Conservation (phyloP, 2,888 invertebrate genomes). For the Cantharis flavilabris region DNA sequence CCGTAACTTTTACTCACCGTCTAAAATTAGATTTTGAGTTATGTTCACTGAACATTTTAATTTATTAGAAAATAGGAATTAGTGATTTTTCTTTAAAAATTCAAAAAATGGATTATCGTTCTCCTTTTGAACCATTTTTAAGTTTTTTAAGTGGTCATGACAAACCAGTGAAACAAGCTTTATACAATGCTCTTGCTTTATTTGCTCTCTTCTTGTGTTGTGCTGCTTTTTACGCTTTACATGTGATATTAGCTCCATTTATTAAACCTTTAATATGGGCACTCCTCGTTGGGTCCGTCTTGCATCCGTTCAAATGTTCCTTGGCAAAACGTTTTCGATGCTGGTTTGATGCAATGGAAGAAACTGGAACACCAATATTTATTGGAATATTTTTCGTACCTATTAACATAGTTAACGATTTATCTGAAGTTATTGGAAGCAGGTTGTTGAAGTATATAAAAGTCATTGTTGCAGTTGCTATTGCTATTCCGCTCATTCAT, state of each 20-base stretch:
- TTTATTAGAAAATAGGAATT: background rate
- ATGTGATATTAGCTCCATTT: conserved; percentile 87
- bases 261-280: conserved; percentile 96
- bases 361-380: conserved; percentile 68
- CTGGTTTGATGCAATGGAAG: conserved; percentile 77
- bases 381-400: conserved; percentile 68
- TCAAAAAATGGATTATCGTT: conserved; percentile 52
- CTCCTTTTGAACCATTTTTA: conserved; percentile 72
- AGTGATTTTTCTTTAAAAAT: background rate
- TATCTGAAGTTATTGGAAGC: conserved; percentile 75
- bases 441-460: conserved; percentile 72
- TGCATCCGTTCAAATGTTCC: conserved; percentile 92
- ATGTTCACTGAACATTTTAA: background rate
- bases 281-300: conserved; percentile 90
- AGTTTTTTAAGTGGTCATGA: conserved; percentile 75
- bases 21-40: conserved; percentile 10
- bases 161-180: conserved; percentile 89
- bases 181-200: conserved; percentile 86
- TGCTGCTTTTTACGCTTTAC: conserved; percentile 76
- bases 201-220: conserved; percentile 72
- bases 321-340: conserved; percentile 74
- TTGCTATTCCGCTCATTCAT: conserved; percentile 59
- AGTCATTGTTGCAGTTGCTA: conserved; percentile 58
- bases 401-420: conserved; percentile 72
- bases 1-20: background rate